These are phyloP conservation scores for Megalops cyprinoides DNA, from an alignment of 2,797 vertebrate species.

Conservation along the genomic window DNA sequence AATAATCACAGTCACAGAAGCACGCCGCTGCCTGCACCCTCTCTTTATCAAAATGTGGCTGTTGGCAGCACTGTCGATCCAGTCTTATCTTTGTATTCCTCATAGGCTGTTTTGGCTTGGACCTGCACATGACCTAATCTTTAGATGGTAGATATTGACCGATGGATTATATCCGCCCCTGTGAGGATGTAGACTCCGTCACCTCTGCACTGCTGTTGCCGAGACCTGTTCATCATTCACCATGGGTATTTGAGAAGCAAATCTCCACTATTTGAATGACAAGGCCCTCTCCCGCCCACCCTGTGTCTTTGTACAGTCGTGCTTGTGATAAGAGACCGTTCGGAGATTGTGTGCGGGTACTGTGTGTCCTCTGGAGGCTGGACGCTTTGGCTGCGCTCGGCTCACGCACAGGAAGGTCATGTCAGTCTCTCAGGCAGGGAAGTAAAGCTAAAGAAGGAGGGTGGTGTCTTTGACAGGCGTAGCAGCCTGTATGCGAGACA, in stretches of 20 bases:
- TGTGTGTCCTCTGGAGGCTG: background rate
- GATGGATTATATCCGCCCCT: background rate
- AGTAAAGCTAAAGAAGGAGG: background rate
- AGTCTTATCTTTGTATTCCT: too few relatives aligned
- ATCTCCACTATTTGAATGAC: conserved; percentile 30
- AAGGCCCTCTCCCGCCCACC: background rate
- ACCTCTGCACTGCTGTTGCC: too few relatives aligned
- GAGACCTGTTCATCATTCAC: too few relatives aligned
- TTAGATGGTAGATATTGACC: background rate
- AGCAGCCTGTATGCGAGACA: too few relatives aligned
- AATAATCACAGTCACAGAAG: too few relatives aligned
- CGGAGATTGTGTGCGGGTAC: background rate
- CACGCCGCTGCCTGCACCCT: too few relatives aligned
- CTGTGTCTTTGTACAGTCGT: background rate
- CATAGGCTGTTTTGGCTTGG: background rate
- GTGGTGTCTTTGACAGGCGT: background rate
- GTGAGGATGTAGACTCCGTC: background rate
- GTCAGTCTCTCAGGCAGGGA: background rate
- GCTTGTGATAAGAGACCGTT: background rate
- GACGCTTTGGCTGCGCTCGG: background rate
- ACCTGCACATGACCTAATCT: background rate
- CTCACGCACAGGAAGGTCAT: background rate
- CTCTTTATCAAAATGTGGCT: background rate
- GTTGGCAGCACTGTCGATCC: background rate
- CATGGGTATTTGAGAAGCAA: conserved; percentile 25